phyloP scores from a whole-genome alignment of 2,797 vertebrate genomes.

The Gambusia yucatana region DNA sequence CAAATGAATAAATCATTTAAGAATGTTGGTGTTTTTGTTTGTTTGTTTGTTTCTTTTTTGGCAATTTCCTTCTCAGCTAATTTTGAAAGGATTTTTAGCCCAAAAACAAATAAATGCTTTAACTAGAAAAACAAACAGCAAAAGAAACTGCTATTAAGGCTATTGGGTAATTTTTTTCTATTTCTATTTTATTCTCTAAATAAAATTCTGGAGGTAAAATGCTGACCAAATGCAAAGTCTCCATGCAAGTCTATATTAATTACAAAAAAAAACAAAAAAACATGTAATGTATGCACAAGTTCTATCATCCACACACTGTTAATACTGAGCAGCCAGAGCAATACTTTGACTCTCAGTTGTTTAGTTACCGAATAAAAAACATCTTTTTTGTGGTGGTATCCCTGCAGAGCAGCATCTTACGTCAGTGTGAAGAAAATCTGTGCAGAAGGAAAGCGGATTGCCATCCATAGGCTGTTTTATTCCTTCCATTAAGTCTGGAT shows the following conservation, averaged over 20 bases:
- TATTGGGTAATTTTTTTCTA: neutral
- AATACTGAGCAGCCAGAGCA: neutral
- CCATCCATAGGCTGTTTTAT: slow-evolving; percentile 64
- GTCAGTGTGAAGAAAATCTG: slow-evolving; percentile 65
- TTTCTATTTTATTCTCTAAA: neutral
- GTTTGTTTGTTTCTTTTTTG: neutral
- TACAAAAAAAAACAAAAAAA: neutral
- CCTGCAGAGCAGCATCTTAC: slow-evolving; percentile 42
- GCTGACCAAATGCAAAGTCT: neutral
- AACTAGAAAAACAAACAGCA: neutral
- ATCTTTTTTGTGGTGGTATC: slow-evolving; percentile 2
- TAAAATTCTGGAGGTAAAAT: neutral
- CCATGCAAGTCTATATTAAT: neutral
- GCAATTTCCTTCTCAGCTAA: neutral
- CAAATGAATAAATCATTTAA: neutral
- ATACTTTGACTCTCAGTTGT: neutral
- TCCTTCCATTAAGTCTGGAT: slow-evolving; percentile 73
- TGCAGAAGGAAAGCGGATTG: slow-evolving; percentile 63
- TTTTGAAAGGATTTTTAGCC: neutral
- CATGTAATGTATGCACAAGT: no score
- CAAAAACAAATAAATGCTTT: neutral
- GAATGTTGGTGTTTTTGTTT: neutral
- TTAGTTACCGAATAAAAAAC: neutral
- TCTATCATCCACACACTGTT: neutral
- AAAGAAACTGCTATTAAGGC: neutral